These are phyloP conservation scores for Aphaenogaster rudis DNA, from an alignment of 1,140 invertebrate genomes.

Conservation along the genomic window DNA sequence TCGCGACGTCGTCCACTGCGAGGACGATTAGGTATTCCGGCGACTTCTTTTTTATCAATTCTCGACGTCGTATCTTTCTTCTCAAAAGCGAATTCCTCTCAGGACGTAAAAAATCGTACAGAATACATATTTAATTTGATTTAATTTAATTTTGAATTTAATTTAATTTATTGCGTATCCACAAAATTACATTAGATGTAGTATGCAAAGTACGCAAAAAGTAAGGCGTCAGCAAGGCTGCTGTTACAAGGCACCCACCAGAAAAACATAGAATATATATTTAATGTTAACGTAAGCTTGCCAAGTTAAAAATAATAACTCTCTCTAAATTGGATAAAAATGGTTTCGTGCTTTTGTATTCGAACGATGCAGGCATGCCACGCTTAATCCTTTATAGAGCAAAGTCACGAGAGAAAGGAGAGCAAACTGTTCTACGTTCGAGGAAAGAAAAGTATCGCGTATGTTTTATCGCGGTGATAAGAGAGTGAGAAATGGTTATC, in stretches of 20 bases:
- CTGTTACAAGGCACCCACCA: too few relatives aligned
- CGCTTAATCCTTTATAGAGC: background rate
- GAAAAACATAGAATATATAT: too few relatives aligned
- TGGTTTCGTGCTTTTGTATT: background rate
- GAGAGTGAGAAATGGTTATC: background rate
- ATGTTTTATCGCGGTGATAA: background rate
- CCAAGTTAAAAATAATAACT: background rate
- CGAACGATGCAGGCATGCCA: background rate
- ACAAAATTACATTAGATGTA: too few relatives aligned
- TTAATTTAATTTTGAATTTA: too few relatives aligned
- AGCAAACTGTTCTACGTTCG: background rate
- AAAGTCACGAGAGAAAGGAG: background rate
- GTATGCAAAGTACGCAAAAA: too few relatives aligned
- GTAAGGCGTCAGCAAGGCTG: too few relatives aligned
- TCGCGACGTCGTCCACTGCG: constrained; percentile 4
- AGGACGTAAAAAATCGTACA: background rate
- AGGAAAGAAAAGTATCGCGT: background rate
- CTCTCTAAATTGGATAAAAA: background rate
- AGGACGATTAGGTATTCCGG: background rate
- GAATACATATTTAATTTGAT: too few relatives aligned
- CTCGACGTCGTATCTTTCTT: background rate
- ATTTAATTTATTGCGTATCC: too few relatives aligned
- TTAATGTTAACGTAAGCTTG: background rate
- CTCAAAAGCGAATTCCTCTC: background rate
- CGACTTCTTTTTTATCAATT: background rate